Conservation (phyloP, 92 coral and sea anemone species). For the Paramuricea clavata region DNA sequence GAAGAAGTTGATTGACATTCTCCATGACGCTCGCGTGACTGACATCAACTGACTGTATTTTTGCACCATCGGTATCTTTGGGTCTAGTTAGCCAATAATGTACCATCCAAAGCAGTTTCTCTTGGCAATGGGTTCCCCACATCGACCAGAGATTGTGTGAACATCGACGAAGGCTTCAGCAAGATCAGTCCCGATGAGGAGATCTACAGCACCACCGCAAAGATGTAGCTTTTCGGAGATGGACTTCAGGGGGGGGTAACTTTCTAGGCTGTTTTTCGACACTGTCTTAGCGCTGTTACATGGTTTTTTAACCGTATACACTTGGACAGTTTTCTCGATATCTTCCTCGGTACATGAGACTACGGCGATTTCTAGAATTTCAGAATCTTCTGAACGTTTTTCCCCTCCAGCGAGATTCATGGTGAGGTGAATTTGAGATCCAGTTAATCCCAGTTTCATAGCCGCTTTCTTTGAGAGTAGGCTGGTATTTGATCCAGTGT, state of each 20-base stretch:
- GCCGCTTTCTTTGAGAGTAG: slow-evolving; percentile 59
- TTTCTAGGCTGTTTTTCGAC: slow-evolving; percentile 13
- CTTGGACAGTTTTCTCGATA: slow-evolving; percentile 11
- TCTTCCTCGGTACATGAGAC: background rate
- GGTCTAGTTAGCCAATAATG: background rate
- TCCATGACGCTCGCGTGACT: background rate
- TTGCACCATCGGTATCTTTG: background rate
- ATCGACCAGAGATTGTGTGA: slow-evolving; percentile 16
- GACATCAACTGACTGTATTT: background rate
- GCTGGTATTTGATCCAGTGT: slow-evolving; percentile 39
- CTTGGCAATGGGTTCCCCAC: slow-evolving; percentile 35
- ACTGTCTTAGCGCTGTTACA: slow-evolving; percentile 35
- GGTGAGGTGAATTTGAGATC: slow-evolving; percentile 51
- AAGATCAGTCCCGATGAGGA: slow-evolving; percentile 43
- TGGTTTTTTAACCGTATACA: slow-evolving; percentile 27
- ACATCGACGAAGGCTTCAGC: slow-evolving; percentile 28
- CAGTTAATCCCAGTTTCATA: slow-evolving; percentile 57
- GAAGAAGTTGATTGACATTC: background rate
- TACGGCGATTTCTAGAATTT: slow-evolving; percentile 22
- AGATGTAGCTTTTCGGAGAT: slow-evolving; percentile 37
- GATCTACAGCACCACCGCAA: slow-evolving; percentile 38
- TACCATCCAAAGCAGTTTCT: slow-evolving; percentile 49
- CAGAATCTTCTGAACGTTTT: slow-evolving; percentile 39
- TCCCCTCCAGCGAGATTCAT: slow-evolving; percentile 49
- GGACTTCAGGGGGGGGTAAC: slow-evolving; percentile 21